phyloP scores from a whole-genome alignment of 2,797 vertebrate species.

The Coregonus ussuriensis region DNA sequence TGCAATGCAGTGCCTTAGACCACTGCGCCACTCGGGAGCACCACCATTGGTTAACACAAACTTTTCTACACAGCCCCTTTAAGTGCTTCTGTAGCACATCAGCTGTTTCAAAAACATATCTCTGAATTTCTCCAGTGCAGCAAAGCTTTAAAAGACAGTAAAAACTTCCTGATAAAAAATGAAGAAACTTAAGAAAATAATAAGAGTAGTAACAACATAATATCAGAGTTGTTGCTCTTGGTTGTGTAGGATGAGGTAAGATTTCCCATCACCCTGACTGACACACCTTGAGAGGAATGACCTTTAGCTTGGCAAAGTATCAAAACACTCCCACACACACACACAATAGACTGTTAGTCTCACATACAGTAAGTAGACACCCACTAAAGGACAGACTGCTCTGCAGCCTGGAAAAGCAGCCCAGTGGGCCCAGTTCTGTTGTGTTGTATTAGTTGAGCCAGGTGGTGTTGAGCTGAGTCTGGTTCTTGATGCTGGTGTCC shows the following conservation, averaged over 20 bases:
- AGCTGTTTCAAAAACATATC: background rate
- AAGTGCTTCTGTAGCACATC: background rate
- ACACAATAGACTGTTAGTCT: conserved; percentile 17
- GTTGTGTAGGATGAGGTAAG: conserved; percentile 27
- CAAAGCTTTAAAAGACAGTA: conserved; percentile 12
- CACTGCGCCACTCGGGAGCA: background rate
- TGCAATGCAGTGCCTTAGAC: no score
- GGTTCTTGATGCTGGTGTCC: conserved; percentile 99
- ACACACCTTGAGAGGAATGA: conserved; percentile 37
- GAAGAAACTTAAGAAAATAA: conserved; percentile 20
- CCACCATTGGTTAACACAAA: background rate
- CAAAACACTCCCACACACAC: conserved; percentile 8
- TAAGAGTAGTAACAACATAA: background rate
- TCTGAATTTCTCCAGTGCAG: background rate
- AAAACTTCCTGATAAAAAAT: conserved; percentile 39
- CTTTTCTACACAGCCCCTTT: background rate
- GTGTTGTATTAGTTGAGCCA: conserved; percentile 83
- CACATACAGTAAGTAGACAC: conserved; percentile 32
- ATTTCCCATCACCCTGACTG: background rate
- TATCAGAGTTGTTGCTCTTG: conserved; percentile 27
- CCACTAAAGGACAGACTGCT: conserved; percentile 17
- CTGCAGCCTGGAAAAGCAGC: conserved; percentile 29
- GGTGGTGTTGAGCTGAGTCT: conserved; percentile 92
- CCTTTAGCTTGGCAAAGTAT: conserved; percentile 30
- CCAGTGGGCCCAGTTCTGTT: background rate